A percentile compares a stretch with the other conserved stretches of the same genome.
Evolutionary conservation across 1,140 invertebrate genomes (phyloP).

Genomic region (Heliothis virescens): DNA sequence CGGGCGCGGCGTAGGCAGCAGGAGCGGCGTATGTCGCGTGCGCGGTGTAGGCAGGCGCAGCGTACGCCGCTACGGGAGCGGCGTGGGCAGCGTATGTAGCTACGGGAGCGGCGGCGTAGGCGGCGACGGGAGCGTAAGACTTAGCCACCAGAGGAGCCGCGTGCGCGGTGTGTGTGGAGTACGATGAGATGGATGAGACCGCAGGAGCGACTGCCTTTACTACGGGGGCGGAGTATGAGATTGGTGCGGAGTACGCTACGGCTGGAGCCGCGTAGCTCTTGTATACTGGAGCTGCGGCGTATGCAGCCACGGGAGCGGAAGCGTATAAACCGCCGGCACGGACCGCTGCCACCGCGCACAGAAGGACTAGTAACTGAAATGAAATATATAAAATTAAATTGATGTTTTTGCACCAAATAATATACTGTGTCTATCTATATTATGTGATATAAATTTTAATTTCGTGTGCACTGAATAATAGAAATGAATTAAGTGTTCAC

Average conservation of each 20-base stretch:
- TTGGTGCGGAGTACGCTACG: constrained; percentile 54
- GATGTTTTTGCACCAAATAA: neutral
- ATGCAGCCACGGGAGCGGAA: constrained; percentile 52
- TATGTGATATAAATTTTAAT: neutral
- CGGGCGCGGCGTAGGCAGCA: constrained; percentile 48
- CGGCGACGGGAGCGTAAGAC: constrained; percentile 52
- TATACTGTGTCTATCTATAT: too few relatives aligned
- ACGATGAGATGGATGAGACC: constrained; percentile 63
- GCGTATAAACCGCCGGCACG: constrained; percentile 57
- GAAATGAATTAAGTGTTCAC: neutral
- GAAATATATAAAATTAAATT: constrained; percentile 14
- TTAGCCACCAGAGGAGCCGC: constrained; percentile 55
- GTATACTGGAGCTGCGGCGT: constrained; percentile 51
- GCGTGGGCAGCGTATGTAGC: constrained; percentile 53
- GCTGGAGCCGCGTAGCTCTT: constrained; percentile 59
- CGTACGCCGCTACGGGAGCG: constrained; percentile 55
- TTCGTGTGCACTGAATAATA: neutral
- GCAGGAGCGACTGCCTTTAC: constrained; percentile 61
- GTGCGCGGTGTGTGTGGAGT: constrained; percentile 62
- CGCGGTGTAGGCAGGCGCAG: constrained; percentile 56
- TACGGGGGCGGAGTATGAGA: constrained; percentile 58
- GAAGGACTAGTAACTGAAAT: constrained; percentile 77
- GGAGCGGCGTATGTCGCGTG: constrained; percentile 54
- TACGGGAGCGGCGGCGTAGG: constrained; percentile 58
- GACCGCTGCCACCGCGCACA: constrained; percentile 76